A percentile compares a stretch with the other conserved stretches of the same genome.
Conservation (phyloP, 2,797 vertebrate species). For the Schizothorax lantsangensis region DNA sequence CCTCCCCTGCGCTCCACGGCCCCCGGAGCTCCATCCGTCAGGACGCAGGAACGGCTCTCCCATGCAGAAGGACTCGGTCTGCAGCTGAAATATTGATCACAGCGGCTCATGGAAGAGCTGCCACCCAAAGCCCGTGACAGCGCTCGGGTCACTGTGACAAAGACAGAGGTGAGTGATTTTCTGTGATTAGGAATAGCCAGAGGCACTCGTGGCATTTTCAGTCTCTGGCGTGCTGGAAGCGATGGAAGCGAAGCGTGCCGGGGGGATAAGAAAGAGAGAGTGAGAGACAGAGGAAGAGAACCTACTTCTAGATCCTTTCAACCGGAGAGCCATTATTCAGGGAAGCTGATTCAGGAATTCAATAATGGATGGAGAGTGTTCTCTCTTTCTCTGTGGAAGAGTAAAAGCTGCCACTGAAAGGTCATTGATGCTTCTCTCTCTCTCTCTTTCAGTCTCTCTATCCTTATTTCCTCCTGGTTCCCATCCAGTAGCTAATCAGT, state of each 20-base stretch:
- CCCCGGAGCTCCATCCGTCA: conserved; percentile 16
- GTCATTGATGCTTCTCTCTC: conserved; percentile 43
- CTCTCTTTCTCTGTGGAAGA: conserved; percentile 31
- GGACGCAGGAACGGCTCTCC: conserved; percentile 25
- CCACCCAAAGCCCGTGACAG: conserved; percentile 37
- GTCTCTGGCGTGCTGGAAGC: conserved; percentile 30
- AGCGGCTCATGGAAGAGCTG: conserved; percentile 33
- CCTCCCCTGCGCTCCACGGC: neutral
- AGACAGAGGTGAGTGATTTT: conserved; percentile 41
- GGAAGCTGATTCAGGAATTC: conserved; percentile 32
- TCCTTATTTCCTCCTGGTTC: conserved; percentile 62
- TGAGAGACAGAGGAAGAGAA: conserved; percentile 2
- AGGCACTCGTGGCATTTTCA: conserved; percentile 28
- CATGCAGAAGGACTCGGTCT: conserved; percentile 46
- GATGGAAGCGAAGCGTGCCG: neutral
- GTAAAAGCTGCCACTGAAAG: conserved; percentile 38
- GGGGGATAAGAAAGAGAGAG: neutral
- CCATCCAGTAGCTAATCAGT: conserved; percentile 53
- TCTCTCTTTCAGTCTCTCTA: conserved; percentile 60
- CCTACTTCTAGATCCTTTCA: conserved; percentile 20
- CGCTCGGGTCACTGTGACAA: conserved; percentile 40
- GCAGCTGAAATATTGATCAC: conserved; percentile 61
- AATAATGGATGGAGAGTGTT: conserved; percentile 40
- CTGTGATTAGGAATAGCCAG: conserved; percentile 35
- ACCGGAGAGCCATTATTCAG: conserved; percentile 24